Percentiles rank a stretch among this genome's conserved stretches.
Conservation (phyloP, 2,113 vertebrate species). For the Bostrychus sinensis region DNA sequence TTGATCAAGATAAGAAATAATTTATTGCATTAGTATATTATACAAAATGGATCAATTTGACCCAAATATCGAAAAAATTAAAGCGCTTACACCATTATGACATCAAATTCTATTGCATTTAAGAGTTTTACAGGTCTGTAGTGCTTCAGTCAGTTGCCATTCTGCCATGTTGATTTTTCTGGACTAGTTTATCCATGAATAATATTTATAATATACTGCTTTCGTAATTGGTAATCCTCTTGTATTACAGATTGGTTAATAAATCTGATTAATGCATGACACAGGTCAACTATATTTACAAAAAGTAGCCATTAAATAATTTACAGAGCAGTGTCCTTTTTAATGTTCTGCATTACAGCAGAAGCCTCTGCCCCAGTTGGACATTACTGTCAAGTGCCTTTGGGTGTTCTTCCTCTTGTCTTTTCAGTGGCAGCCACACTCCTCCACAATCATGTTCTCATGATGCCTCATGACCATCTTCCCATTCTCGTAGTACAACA, state of each 20-base stretch:
- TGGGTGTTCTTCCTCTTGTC: constrained; percentile 3
- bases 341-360: constrained; percentile 9
- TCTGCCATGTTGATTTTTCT: neutral
- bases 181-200: no score
- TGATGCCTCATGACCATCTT: constrained; percentile 83
- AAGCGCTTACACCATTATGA: constrained; percentile 44
- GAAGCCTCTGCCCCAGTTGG: constrained; percentile 13
- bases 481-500: constrained; percentile 87
- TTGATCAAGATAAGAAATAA: constrained; percentile 23
- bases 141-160: constrained; percentile 46
- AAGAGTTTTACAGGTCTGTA: constrained; percentile 6
- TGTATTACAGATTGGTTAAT: neutral
- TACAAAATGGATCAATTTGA: constrained; percentile 46
- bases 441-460: constrained; percentile 86
- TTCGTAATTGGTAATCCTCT: neutral
- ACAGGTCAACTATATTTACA: neutral
- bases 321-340: constrained; percentile 9
- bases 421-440: constrained; percentile 87
- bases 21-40: constrained; percentile 53
- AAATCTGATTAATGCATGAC: neutral
- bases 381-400: constrained; percentile 38
- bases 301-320: constrained; percentile 3
- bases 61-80: constrained; percentile 43
- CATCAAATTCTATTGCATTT: constrained; percentile 11
- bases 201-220: neutral